A percentile compares a stretch with the other conserved stretches of the same genome.
phyloP scores from a whole-genome alignment of 2,797 vertebrate genomes.

The Rhinophrynus dorsalis region DNA sequence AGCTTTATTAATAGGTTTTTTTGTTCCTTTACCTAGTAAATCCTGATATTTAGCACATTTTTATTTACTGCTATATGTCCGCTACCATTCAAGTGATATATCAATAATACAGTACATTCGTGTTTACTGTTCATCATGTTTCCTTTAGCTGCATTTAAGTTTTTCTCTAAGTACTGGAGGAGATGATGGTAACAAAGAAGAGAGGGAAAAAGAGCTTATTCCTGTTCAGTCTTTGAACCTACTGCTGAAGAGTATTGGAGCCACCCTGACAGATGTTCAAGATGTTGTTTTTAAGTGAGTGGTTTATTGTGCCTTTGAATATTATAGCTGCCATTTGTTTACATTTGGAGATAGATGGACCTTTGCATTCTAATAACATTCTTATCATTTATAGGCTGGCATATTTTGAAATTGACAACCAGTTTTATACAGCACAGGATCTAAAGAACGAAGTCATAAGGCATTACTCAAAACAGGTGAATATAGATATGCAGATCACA shows the following conservation, averaged over 20 bases:
- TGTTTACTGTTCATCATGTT: too few species aligned
- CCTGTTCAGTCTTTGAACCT: constrained; percentile 88
- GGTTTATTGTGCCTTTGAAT: not conserved
- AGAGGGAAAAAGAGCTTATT: constrained; percentile 77
- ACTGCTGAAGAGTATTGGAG: constrained; percentile 93
- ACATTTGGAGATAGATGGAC: not conserved
- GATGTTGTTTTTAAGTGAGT: constrained; percentile 94
- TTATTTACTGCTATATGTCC: too few species aligned
- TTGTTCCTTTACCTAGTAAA: too few species aligned
- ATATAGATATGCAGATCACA: constrained; percentile 18
- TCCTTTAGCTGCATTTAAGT: constrained; percentile 88
- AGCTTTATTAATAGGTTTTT: not conserved
- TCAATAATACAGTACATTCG: too few species aligned
- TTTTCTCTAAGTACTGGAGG: constrained; percentile 89
- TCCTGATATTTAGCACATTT: too few species aligned
- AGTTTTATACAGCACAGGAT: constrained; percentile 88
- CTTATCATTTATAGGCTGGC: constrained; percentile 74
- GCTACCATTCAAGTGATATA: too few species aligned
- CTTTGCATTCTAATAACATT: not conserved
- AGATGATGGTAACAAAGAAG: constrained; percentile 82
- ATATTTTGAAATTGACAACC: constrained; percentile 88
- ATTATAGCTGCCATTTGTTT: not conserved
- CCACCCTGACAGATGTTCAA: constrained; percentile 93
- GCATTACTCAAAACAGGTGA: constrained; percentile 96
- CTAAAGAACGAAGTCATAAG: constrained; percentile 85